These are phyloP conservation scores for Lonchura striata DNA, from an alignment of 2,113 vertebrate genomes.

Conservation along the genomic window DNA sequence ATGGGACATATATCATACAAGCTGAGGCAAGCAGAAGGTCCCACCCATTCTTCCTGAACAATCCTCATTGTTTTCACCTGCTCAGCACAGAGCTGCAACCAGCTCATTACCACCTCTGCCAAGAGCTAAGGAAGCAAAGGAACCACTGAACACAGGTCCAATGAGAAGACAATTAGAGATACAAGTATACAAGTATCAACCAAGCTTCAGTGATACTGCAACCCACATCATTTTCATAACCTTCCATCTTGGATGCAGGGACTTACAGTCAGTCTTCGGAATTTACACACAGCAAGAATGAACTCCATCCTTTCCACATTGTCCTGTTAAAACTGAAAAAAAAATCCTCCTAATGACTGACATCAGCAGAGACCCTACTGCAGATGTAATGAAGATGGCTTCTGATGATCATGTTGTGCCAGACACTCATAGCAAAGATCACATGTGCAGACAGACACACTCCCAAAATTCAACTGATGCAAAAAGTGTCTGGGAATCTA, in stretches of 20 bases:
- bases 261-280: background rate
- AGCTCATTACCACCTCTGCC: constrained; percentile 42
- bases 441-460: constrained; percentile 27
- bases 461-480: constrained; percentile 20
- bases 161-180: constrained; percentile 36
- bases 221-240: constrained; percentile 59
- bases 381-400: background rate
- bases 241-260: background rate
- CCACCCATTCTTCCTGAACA: constrained; percentile 61
- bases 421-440: constrained; percentile 59
- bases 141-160: constrained; percentile 33
- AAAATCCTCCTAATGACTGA: background rate
- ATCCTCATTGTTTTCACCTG: constrained; percentile 58
- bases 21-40: constrained; percentile 46
- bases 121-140: constrained; percentile 47
- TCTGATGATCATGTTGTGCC: constrained; percentile 31
- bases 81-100: constrained; percentile 18
- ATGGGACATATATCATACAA: constrained; percentile 32
- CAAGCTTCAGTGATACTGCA: constrained; percentile 36
- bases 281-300: background rate
- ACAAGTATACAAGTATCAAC: constrained; percentile 65
- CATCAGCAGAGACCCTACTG: constrained; percentile 31
- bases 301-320: background rate
- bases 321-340: background rate
- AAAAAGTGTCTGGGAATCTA: constrained; percentile 63